Conservation (phyloP, 2,888 invertebrate species). For the Melikaiella ostensackeni region DNA sequence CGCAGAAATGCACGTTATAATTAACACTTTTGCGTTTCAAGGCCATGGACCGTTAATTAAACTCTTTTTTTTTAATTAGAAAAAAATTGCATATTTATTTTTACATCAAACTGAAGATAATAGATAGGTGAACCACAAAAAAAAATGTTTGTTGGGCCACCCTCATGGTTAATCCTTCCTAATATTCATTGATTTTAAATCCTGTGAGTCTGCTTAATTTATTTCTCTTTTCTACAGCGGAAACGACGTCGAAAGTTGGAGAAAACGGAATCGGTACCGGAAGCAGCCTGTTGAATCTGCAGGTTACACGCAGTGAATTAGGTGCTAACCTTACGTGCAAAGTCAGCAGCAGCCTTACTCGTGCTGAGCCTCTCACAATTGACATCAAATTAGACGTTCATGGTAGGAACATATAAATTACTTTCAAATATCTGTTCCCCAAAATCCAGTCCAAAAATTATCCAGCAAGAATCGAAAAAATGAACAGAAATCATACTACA, state of each 20-base stretch:
- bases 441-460: neutral
- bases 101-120: too few relatives aligned
- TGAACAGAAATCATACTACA: too few relatives aligned
- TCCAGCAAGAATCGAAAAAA: neutral
- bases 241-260: constrained; percentile 78
- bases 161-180: too few relatives aligned
- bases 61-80: too few relatives aligned
- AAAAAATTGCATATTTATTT: too few relatives aligned
- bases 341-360: constrained; percentile 83
- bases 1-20: too few relatives aligned
- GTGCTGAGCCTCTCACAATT: constrained; percentile 81
- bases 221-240: constrained; percentile 76
- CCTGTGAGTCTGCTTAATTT: neutral
- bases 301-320: constrained; percentile 85
- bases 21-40: too few relatives aligned
- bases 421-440: neutral
- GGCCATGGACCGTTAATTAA: too few relatives aligned
- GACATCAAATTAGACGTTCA: constrained; percentile 85
- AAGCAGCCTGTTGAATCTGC: constrained; percentile 82
- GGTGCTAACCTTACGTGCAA: constrained; percentile 85
- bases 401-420: constrained; percentile 80
- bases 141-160: too few relatives aligned
- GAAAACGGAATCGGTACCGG: constrained; percentile 83
- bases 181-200: neutral
- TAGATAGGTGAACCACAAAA: too few relatives aligned